Evolutionary conservation across 2,888 invertebrate genomes (phyloP), one percentile per base, ranked within the genome.

Genomic region (Muscina levida): DNA sequence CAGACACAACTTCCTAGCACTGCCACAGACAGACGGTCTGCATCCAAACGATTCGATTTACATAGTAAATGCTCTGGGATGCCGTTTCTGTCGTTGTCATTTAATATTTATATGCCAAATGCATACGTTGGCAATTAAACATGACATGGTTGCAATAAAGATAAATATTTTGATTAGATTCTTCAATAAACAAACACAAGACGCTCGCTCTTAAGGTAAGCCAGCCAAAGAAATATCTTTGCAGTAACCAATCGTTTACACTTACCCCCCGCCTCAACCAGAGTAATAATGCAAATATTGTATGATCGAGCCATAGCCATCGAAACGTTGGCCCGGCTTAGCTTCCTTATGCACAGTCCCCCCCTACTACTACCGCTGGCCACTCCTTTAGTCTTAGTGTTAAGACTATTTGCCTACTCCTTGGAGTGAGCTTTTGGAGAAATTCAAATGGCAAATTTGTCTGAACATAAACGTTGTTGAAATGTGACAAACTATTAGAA

Each of bases 81-180:
- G 44, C 57, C 4, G 22, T 56, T 44, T 72, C 72, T 77, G 31
- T 73, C 76, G 66, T 71, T 66, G 59, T 51, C 26, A 42, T 62
- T 22, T 44, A 24, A 37, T 59, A 42, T 59, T 59, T 59, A 24
- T 71, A 22, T 57, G 67, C 65, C 53, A 82, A 71, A 3, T 77
- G 72, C 71, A 81, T 81, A 79, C 79, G 79, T 82, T 83, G 82
- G 78, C 82, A 83, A 84, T 83, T 82, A 79, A 84, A 84, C 83
- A 84, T 83, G 82, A 83, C 82, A 83, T 83, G 81, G 73, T 82
- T 76, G 72, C 82, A 80, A 82, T 83, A 79, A 75, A 83, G 77
- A 84, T 82, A 82, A 82, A 82, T 79, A 82, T 84, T 84, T 80
- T 78, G 82, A 83, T 83, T 82, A 80, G 82, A 82, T 82, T 78